Evolutionary conservation across 1,140 invertebrate genomes (phyloP).

Genomic region (Trachymyrmex septentrionalis): DNA sequence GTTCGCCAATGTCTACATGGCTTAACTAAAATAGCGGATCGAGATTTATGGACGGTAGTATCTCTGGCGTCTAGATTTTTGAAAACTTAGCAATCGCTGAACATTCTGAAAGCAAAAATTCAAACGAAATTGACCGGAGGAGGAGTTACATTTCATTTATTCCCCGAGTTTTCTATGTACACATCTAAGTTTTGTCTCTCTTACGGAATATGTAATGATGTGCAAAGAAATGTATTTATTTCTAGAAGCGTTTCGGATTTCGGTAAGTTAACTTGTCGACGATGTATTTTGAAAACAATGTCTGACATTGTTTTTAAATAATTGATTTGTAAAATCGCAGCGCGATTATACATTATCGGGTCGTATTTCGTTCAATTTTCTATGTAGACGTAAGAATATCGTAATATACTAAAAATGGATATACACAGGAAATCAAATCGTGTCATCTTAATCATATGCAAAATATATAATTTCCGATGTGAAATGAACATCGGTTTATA

Average conservation of each 20-base stretch:
- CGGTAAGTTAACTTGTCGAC: not conserved
- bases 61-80: not conserved
- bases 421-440: not conserved
- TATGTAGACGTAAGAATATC: constrained; percentile 9
- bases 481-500: not conserved
- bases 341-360: not conserved
- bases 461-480: constrained; percentile 18
- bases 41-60: not conserved
- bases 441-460: not conserved
- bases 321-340: too few species aligned
- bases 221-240: not conserved
- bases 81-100: not conserved
- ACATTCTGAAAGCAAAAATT: constrained; percentile 1
- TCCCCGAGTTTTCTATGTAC: not conserved
- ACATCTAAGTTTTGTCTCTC: not conserved
- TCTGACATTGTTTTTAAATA: too few species aligned
- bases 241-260: not conserved
- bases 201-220: not conserved
- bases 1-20: not conserved
- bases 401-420: not conserved
- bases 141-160: not conserved
- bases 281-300: not conserved
- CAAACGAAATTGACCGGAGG: not conserved
- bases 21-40: not conserved
- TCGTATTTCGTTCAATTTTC: not conserved